Conservation (phyloP, 2,888 invertebrate species). For the Cancer borealis region DNA sequence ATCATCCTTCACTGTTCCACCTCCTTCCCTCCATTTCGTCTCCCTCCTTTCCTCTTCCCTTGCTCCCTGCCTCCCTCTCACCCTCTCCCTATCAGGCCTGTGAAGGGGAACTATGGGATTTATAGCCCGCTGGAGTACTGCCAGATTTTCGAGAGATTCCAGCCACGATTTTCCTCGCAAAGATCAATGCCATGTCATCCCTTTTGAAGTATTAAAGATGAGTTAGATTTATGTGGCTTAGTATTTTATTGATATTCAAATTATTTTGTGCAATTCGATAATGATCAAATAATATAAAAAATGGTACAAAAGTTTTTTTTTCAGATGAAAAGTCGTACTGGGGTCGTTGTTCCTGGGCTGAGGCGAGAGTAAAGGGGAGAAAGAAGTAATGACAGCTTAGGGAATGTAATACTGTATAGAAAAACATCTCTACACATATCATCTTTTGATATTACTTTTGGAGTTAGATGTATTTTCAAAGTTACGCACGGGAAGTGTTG, state of each 20-base stretch:
- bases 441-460: no score
- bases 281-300: no score
- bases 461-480: no score
- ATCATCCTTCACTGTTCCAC: slow-evolving; percentile 21
- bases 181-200: background rate
- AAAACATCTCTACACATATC: no score
- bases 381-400: no score
- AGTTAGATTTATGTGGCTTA: background rate
- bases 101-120: slow-evolving; percentile 22
- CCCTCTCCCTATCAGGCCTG: background rate
- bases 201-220: background rate
- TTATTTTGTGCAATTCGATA: no score
- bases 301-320: no score
- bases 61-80: background rate
- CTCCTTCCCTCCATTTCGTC: background rate
- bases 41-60: background rate
- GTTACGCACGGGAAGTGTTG: no score
- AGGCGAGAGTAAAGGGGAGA: no score
- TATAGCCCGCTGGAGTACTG: slow-evolving; percentile 21
- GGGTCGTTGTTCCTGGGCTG: no score
- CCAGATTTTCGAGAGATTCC: background rate
- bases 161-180: background rate
- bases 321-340: no score
- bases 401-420: no score
- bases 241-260: background rate